Evolutionary conservation across 1,140 invertebrate genomes (phyloP).

Genomic region (Grapholita molesta): DNA sequence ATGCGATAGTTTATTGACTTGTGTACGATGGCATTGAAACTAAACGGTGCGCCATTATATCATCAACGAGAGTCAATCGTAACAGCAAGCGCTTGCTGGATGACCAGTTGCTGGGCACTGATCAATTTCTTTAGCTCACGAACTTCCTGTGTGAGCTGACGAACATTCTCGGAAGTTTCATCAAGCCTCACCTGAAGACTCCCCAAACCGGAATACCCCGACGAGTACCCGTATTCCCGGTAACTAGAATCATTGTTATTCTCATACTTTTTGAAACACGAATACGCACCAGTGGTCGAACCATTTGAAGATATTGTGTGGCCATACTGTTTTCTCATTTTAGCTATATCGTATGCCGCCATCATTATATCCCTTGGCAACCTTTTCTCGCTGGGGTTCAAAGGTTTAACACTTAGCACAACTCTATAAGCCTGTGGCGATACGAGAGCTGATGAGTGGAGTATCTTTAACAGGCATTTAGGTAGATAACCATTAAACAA

Average conservation of each 20-base stretch:
- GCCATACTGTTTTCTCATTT: conserved; percentile 83
- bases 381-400: conserved; percentile 89
- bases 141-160: conserved; percentile 80
- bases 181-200: conserved; percentile 81
- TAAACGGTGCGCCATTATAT: conserved; percentile 68
- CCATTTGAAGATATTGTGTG: conserved; percentile 82
- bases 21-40: conserved; percentile 70
- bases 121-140: conserved; percentile 81
- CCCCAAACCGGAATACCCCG: conserved; percentile 69
- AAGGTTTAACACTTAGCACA: conserved; percentile 87
- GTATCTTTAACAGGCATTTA: conserved; percentile 82
- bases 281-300: conserved; percentile 78
- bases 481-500: conserved; percentile 85
- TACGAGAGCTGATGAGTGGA: conserved; percentile 86
- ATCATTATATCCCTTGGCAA: conserved; percentile 86
- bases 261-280: conserved; percentile 81
- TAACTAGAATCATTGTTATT: conserved; percentile 79
- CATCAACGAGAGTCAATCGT: conserved; percentile 65
- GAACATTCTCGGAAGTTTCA: conserved; percentile 80
- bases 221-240: conserved; percentile 75
- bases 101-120: conserved; percentile 70
- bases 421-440: conserved; percentile 87
- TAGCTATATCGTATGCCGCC: conserved; percentile 86
- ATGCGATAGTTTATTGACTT: conserved; percentile 69
- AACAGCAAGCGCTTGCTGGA: conserved; percentile 66